Conservation (phyloP, 2,113 vertebrate species). For the Campylomormyrus tamandua region DNA sequence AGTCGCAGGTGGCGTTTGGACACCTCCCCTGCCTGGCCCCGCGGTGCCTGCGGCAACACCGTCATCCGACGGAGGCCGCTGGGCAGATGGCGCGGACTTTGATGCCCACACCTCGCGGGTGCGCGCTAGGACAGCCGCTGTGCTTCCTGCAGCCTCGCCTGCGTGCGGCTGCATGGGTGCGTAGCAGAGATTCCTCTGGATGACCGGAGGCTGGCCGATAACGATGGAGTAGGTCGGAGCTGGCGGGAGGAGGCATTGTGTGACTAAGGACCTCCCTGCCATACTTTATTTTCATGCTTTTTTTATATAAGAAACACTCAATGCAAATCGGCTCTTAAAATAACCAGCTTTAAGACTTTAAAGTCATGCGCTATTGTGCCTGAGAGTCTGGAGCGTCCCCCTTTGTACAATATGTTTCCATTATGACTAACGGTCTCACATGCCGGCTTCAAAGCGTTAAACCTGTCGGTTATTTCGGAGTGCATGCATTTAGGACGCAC, state of each 20-base stretch:
- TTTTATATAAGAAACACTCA: background rate
- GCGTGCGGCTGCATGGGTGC: background rate
- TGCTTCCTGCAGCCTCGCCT: background rate
- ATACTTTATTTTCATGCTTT: background rate
- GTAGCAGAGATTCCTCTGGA: background rate
- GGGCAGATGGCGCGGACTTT: background rate
- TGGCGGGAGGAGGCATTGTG: background rate
- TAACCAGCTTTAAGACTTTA: background rate
- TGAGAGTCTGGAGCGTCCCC: background rate
- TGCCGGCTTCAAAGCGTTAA: background rate
- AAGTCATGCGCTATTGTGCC: background rate
- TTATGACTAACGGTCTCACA: background rate
- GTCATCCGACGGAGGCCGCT: background rate
- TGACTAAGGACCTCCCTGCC: background rate
- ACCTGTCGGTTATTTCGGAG: background rate
- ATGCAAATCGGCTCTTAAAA: background rate
- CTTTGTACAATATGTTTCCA: background rate
- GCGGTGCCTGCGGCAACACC: background rate
- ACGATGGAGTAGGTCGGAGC: background rate
- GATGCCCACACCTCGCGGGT: background rate
- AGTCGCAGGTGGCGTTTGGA: background rate
- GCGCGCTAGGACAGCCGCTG: background rate
- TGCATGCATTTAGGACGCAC: background rate
- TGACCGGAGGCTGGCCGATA: background rate
- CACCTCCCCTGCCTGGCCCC: background rate